These are phyloP conservation scores for Setipinna tenuifilis DNA, from an alignment of 2,797 vertebrate species.

Conservation along the genomic window DNA sequence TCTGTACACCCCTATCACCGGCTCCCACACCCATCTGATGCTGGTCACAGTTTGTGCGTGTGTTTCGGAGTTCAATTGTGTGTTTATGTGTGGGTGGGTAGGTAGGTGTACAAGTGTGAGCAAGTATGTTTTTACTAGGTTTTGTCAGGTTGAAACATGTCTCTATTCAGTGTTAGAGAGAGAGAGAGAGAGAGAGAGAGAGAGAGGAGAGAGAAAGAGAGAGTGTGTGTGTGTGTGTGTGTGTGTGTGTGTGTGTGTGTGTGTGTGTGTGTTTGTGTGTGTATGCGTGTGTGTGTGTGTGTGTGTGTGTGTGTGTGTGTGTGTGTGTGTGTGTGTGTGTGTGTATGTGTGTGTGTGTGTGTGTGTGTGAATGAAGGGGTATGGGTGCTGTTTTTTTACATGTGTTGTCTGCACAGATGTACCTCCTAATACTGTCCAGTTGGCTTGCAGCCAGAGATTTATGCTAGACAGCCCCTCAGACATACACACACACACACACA, in stretches of 20 bases:
- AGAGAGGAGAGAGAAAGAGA: no score
- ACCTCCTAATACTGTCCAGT: conserved; percentile 42
- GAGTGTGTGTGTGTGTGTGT: no score
- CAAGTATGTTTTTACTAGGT: conserved; percentile 42
- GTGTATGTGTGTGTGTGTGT: background rate
- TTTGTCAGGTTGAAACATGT: background rate
- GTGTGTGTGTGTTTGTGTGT: no score
- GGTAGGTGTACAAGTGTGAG: conserved; percentile 59
- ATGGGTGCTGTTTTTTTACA: background rate
- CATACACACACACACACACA: conserved; percentile 23
- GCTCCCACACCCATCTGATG: conserved; percentile 52
- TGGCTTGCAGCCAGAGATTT: conserved; percentile 54
- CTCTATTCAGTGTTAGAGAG: background rate
- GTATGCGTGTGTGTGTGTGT: background rate
- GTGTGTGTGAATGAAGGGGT: background rate
- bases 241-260: no score
- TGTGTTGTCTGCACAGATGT: conserved; percentile 52
- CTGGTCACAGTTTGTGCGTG: background rate
- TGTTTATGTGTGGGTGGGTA: background rate
- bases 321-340: conserved; percentile 29
- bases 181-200: no score
- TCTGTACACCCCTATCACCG: conserved; percentile 25
- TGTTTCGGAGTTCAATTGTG: background rate
- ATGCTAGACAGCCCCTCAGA: conserved; percentile 46
- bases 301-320: conserved; percentile 34